A percentile compares a stretch with the other conserved stretches of the same genome.
phyloP scores from a whole-genome alignment of 2,113 vertebrate genomes.

The Anser brachyrhynchus region DNA sequence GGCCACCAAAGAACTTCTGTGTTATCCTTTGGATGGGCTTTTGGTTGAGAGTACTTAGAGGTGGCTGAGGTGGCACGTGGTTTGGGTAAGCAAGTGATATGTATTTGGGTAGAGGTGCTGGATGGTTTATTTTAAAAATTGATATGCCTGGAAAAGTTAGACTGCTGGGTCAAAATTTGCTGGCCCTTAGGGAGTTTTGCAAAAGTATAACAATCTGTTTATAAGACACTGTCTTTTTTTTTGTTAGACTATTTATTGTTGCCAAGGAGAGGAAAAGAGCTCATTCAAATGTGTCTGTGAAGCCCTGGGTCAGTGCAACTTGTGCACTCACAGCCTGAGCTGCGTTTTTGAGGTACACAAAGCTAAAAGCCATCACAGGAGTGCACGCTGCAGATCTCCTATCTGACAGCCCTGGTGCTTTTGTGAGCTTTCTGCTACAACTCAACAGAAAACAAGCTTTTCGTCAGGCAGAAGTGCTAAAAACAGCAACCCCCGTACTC shows the following conservation, averaged over 20 bases:
- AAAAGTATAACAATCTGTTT: neutral
- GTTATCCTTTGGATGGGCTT: neutral
- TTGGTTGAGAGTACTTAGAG: neutral
- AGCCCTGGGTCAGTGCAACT: neutral
- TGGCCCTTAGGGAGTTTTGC: neutral
- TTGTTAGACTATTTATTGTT: slow-evolving; percentile 1
- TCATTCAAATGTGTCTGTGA: neutral
- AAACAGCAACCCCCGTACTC: neutral
- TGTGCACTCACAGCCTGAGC: neutral
- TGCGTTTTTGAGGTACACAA: neutral
- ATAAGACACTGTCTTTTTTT: neutral
- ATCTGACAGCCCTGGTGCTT: neutral
- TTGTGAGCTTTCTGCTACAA: neutral
- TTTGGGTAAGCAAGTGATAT: neutral
- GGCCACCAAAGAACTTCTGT: neutral
- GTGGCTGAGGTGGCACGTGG: neutral
- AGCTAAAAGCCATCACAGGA: neutral
- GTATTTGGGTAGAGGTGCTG: neutral
- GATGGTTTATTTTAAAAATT: neutral
- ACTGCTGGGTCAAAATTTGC: neutral
- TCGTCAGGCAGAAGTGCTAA: neutral
- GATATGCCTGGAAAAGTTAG: neutral
- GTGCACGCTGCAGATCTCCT: neutral
- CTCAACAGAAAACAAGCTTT: neutral
- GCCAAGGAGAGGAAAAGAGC: neutral